These are phyloP conservation scores for Notarius lentiginosus DNA, from an alignment of 2,113 vertebrate species.

Conservation along the genomic window DNA sequence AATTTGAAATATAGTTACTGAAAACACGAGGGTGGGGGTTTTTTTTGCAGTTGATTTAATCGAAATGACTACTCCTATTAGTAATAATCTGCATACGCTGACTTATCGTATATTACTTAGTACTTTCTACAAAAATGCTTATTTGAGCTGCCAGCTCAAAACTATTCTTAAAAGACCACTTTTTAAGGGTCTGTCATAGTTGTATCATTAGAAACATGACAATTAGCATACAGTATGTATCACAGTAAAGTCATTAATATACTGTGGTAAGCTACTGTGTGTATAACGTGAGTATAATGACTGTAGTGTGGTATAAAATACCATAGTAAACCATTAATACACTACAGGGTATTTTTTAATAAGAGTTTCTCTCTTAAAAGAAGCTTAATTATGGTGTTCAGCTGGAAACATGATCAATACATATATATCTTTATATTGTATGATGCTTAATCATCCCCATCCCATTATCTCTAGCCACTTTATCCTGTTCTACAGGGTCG, in stretches of 20 bases:
- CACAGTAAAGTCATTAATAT: not conserved
- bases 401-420: not conserved
- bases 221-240: not conserved
- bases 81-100: not conserved
- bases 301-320: not conserved
- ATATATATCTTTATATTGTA: not conserved
- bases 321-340: not conserved
- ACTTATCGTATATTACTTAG: not conserved
- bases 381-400: not conserved
- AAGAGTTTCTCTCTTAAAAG: not conserved
- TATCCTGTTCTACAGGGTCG: too few relatives aligned
- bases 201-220: not conserved
- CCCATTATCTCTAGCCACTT: too few relatives aligned
- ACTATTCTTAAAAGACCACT: too few relatives aligned
- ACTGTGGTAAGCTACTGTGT: not conserved
- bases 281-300: not conserved
- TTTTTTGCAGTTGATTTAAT: not conserved
- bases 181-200: not conserved
- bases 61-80: not conserved
- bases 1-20: not conserved
- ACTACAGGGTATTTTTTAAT: not conserved
- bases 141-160: not conserved
- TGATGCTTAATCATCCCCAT: too few relatives aligned
- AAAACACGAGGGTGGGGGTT: not conserved
- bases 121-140: not conserved